Evolutionary conservation across 2,888 invertebrate species (phyloP).

Genomic region (Tribolium freemani): DNA sequence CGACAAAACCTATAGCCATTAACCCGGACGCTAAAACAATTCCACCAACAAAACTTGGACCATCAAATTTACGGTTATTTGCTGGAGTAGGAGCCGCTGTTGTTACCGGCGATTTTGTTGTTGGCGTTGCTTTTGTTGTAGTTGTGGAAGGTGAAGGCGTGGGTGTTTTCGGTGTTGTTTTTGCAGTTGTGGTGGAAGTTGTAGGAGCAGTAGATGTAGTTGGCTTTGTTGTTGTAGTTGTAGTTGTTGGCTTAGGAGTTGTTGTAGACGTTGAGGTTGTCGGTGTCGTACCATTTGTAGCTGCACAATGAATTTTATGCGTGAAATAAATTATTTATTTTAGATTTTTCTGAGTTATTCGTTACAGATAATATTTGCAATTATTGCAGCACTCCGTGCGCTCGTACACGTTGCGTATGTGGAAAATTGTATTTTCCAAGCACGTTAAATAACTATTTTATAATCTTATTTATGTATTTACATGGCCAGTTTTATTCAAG

Average conservation of each 20-base stretch:
- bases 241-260: constrained; percentile 36
- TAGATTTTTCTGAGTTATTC: no score
- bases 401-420: no score
- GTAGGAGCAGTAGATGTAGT: constrained; percentile 42
- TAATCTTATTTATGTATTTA: no score
- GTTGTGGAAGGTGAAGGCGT: constrained; percentile 43
- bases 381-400: no score
- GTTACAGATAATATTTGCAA: no score
- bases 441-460: no score
- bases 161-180: constrained; percentile 43
- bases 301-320: neutral
- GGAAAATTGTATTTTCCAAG: no score
- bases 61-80: constrained; percentile 73
- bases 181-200: constrained; percentile 44
- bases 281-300: neutral
- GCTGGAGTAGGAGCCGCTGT: constrained; percentile 58
- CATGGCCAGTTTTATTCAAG: no score
- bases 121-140: constrained; percentile 39
- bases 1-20: constrained; percentile 84
- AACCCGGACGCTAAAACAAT: constrained; percentile 86
- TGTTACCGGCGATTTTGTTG: constrained; percentile 46
- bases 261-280: constrained; percentile 11
- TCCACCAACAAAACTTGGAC: constrained; percentile 86
- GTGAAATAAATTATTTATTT: no score
- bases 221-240: constrained; percentile 44